These are phyloP conservation scores for Bos javanicus DNA, from an alignment of 2,113 vertebrate species.

Conservation along the genomic window DNA sequence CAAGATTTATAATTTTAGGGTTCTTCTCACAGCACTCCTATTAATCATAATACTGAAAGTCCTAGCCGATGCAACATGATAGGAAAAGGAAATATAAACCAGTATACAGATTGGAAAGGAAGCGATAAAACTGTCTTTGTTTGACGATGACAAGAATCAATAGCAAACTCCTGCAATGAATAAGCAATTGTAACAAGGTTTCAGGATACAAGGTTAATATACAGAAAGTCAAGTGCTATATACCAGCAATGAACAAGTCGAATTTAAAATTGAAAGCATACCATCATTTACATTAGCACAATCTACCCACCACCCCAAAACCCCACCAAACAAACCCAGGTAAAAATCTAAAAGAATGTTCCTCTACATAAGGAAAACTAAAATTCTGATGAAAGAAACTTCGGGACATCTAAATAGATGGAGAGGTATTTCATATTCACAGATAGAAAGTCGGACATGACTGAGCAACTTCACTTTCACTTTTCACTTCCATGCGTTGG, in stretches of 20 bases:
- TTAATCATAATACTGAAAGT: background rate
- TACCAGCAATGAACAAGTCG: background rate
- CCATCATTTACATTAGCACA: background rate
- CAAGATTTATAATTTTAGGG: background rate
- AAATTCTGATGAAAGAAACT: background rate
- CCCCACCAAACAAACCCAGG: background rate
- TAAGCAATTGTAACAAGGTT: background rate
- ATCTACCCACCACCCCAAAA: rapidly evolving
- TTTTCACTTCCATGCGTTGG: too few relatives aligned
- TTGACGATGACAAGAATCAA: background rate
- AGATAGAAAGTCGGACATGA: background rate
- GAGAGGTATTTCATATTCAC: background rate
- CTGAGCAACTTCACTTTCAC: too few relatives aligned
- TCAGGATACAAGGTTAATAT: background rate
- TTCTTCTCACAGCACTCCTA: background rate
- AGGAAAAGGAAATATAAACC: background rate
- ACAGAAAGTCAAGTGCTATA: background rate
- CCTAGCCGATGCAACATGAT: background rate
- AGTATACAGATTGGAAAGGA: background rate
- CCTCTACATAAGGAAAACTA: background rate
- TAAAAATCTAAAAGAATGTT: background rate
- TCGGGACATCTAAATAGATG: background rate
- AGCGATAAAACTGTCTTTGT: background rate
- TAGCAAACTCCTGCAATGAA: background rate
- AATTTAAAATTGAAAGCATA: background rate